Conservation (phyloP, 2,113 vertebrate species). For the Orientallactaga bullata region DNA sequence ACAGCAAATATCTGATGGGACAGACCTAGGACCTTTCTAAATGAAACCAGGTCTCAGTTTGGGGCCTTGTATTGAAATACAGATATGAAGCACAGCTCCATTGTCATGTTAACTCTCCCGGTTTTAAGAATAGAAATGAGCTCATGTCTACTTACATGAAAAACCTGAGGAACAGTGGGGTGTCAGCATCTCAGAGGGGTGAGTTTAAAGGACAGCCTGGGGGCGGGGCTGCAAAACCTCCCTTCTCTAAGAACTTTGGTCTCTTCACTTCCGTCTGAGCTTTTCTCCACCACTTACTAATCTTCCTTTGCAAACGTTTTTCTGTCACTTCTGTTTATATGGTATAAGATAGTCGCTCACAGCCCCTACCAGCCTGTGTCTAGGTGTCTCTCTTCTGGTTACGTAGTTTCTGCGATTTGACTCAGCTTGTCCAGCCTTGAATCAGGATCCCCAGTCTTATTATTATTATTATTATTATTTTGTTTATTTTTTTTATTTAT, state of each 20-base stretch:
- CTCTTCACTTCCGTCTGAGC: background rate
- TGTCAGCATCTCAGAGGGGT: background rate
- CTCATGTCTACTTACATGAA: background rate
- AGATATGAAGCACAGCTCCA: too few relatives aligned
- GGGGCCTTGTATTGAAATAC: background rate
- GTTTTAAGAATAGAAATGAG: background rate
- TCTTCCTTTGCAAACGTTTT: background rate
- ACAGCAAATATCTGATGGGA: conserved; percentile 28
- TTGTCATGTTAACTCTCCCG: background rate
- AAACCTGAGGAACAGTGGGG: background rate
- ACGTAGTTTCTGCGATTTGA: background rate
- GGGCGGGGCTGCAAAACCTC: background rate
- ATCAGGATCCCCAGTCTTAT: background rate
- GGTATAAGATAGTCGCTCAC: background rate
- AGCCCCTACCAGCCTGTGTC: background rate
- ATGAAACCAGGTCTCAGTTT: conserved; percentile 35
- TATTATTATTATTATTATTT: too few relatives aligned
- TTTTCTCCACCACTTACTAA: background rate
- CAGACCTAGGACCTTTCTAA: background rate
- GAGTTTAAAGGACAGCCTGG: background rate
- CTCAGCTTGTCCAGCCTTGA: background rate
- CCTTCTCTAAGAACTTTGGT: background rate
- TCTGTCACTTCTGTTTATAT: background rate
- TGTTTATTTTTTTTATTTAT: too few relatives aligned
- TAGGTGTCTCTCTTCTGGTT: background rate